Base-by-base conservation (phyloP, 2,888 invertebrate species). In the Mimachlamys varia region DNA sequence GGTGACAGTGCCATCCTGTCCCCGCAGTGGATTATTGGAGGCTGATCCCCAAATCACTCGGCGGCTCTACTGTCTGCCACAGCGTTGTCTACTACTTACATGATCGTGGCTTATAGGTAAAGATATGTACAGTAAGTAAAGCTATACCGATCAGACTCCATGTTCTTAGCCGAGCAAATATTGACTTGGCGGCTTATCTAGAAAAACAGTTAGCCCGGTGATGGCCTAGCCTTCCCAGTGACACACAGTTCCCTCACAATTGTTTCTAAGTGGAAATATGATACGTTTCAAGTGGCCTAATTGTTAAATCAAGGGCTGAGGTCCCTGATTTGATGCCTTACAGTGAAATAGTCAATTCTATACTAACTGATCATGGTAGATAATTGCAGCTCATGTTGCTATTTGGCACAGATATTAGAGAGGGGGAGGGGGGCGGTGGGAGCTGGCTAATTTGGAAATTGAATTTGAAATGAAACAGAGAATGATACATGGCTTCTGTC, bases 381-480 rank as follows among this genome's bases (percentile, higher is more conserved):
- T 53, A 88, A 88, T 55, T 88, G 88, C 44, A 53, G 37, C 88
- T 53, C 19, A 53, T 88, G 50, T 88, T 55, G 17, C 53, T 88
- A 55, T 22, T 53, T 88, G 53, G 44, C 50, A 50, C 88, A 88
- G 50, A 53, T 53, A 53, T 44, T 17, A 19, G 33, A 55, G 53
- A 76, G 76, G 15, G 58, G 53, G 58, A 33, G 76, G 12, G 33
- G 7, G 33, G 76, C 13, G 33, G 76, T 33, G 33, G 62, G 62
- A n/a, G 37, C 49, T 5, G 50, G 38, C 4, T 50, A 50, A 50
- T 88, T 88, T 88, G 88, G 88, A 90, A 90, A 88, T 88, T 90
- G 90, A 90, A 88, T 90, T 88, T 90, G 90, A 90, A 88, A 90
- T 88, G 88, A 88, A 90, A 88, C 90, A 90, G 90, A 90, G 88